These are phyloP conservation scores for Drosophila ohnishii DNA, from an alignment of 1,140 invertebrate species.

Conservation along the genomic window DNA sequence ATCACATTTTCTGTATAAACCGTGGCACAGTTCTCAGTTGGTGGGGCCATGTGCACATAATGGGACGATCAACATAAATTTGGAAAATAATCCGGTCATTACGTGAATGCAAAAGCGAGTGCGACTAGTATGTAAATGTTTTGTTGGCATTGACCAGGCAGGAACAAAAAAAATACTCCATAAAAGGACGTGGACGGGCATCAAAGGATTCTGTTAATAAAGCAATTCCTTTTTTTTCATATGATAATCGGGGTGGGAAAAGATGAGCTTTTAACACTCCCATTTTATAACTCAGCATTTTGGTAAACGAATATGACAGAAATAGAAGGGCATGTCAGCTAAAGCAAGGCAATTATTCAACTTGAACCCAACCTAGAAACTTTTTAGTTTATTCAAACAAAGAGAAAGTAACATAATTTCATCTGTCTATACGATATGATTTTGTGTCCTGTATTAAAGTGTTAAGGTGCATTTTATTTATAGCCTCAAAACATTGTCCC, in stretches of 20 bases:
- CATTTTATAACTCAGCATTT: conserved; percentile 10
- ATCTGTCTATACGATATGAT: too few species aligned
- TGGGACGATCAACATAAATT: conserved; percentile 66
- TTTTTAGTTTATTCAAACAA: neutral
- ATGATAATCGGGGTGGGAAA: conserved; percentile 33
- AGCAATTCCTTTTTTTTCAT: conserved; percentile 41
- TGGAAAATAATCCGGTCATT: conserved; percentile 70
- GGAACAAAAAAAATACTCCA: conserved; percentile 16
- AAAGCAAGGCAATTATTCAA: conserved; percentile 47
- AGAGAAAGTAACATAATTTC: neutral
- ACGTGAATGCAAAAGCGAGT: conserved; percentile 30
- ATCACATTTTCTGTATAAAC: conserved; percentile 35
- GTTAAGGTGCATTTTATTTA: conserved; percentile 36
- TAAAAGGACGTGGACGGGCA: conserved; percentile 5
- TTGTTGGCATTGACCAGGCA: conserved; percentile 42
- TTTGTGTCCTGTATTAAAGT: too few species aligned
- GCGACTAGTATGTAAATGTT: conserved; percentile 64
- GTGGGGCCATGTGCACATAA: conserved; percentile 22
- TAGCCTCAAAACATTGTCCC: conserved; percentile 9
- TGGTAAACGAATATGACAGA: conserved; percentile 21
- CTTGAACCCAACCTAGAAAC: neutral
- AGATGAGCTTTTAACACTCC: neutral
- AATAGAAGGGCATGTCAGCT: conserved; percentile 36
- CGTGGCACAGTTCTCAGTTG: too few species aligned
- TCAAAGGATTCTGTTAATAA: conserved; percentile 28